Evolutionary conservation across 2,888 invertebrate genomes (phyloP), one percentile per base, ranked within the genome.

Genomic region (Xiphydria camelus): DNA sequence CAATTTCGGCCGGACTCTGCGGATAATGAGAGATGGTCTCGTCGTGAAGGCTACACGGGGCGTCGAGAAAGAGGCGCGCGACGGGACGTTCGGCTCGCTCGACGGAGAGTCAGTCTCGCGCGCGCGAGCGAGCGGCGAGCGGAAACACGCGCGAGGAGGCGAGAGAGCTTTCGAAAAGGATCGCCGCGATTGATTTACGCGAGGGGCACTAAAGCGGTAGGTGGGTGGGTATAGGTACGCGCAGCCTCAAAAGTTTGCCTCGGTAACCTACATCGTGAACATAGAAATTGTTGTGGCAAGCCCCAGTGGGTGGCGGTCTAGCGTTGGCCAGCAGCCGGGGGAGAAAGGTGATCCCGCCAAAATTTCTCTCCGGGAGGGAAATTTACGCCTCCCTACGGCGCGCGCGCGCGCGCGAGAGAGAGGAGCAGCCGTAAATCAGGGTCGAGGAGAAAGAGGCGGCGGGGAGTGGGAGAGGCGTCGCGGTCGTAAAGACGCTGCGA

Each of bases 241-340:
- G n/a, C n/a, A n/a, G n/a, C n/a, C n/a, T n/a, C n/a, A 60, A 63
- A 59, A 57, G 61, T 57, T 67, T 61, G 64, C 57, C 68, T 65
- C 54, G 62, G 67, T 73, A 70, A 71, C 71, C 72, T 71, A 72
- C 63, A 73, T 74, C 70, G 69, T 73, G 71, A 73, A 70, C 62
- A 68, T 61, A 68, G 70, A 73, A 70, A 71, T 73, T 73, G 71
- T 75, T 73, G 71, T 74, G 73, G 73, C 70, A 64, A 68, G 67
- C 69, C 71, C 67, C 69, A 66, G 57, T 70, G 68, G 70, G 73
- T 59, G 66, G 66, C 49, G 61, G 46, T 15, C 29, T 54, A 50
- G 45, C 45, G 45, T n/a, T n/a, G n/a, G n/a, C n/a, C n/a, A n/a
- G 18, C 17, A n/a, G 14, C 15, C 41, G 17, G 9, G 34, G 25